Evolutionary conservation across 2,888 invertebrate species (phyloP).

Genomic region (Eretmocerus hayati): DNA sequence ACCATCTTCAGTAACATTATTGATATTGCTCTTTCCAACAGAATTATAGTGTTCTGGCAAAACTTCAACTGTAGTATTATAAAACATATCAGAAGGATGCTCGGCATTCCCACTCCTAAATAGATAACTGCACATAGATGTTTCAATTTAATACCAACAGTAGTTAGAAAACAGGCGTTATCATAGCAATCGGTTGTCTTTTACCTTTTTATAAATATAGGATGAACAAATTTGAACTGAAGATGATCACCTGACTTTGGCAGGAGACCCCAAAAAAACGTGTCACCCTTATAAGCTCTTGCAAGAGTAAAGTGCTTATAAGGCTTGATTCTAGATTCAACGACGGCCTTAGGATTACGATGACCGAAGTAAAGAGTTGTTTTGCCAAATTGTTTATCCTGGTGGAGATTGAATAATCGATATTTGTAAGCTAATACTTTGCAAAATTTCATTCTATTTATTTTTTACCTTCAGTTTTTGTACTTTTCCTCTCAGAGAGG

Average conservation of each 20-base stretch:
- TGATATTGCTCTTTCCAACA: constrained; percentile 50
- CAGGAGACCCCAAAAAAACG: constrained; percentile 85
- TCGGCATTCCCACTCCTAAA: constrained; percentile 86
- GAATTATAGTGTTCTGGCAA: constrained; percentile 51
- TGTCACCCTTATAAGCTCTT: constrained; percentile 78
- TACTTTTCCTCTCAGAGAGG: constrained; percentile 91
- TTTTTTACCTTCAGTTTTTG: constrained; percentile 78
- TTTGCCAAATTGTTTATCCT: constrained; percentile 86
- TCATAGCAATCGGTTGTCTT: too few species aligned
- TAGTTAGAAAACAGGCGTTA: too few species aligned
- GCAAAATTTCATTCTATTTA: too few species aligned
- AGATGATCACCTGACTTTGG: constrained; percentile 78
- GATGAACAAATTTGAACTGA: constrained; percentile 70
- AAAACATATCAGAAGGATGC: constrained; percentile 81
- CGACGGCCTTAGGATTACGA: constrained; percentile 64
- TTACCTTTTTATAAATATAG: constrained; percentile 60
- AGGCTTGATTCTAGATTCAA: constrained; percentile 67
- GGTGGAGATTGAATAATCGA: constrained; percentile 20
- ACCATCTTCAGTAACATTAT: constrained; percentile 60
- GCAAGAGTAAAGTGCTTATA: constrained; percentile 73
- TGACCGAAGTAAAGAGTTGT: constrained; percentile 73
- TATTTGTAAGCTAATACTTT: too few species aligned
- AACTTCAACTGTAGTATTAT: constrained; percentile 79
- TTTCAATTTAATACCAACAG: too few species aligned
- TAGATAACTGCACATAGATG: constrained; percentile 63